Conservation (phyloP, 2,113 vertebrate genomes). For the Phylloscopus whistleri region DNA sequence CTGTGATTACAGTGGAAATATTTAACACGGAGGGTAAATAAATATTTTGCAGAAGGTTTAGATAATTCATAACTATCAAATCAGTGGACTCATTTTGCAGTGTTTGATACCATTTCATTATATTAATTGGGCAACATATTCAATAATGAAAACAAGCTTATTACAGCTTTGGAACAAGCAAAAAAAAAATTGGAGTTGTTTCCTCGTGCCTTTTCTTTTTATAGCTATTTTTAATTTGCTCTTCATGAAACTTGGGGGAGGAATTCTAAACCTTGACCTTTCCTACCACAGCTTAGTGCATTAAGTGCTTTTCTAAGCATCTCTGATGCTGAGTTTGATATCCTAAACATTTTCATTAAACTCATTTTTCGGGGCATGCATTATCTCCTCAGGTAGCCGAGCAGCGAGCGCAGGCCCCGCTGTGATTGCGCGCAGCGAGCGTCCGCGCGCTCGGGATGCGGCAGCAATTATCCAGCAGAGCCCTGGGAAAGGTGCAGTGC, state of each 20-base stretch:
- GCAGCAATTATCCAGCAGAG: not conserved
- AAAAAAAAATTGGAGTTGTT: not conserved
- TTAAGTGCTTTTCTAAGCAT: conserved; percentile 11
- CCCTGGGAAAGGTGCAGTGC: not conserved
- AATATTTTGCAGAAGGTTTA: not conserved
- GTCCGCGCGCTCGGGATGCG: fast-evolving
- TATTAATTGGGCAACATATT: not conserved
- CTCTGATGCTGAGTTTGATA: conserved; percentile 5
- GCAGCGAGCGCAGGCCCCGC: not conserved
- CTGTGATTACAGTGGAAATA: not conserved
- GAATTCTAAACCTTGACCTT: conserved; percentile 2
- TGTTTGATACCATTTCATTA: not conserved
- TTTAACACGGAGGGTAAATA: not conserved
- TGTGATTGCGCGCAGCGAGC: not conserved
- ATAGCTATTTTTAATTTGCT: not conserved
- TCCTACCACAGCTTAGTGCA: not conserved
- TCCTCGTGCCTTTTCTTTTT: not conserved
- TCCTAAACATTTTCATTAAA: conserved; percentile 54
- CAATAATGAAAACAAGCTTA: not conserved
- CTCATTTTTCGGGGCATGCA: not conserved
- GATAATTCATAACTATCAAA: not conserved
- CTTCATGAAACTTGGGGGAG: not conserved
- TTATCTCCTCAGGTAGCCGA: conserved; percentile 44
- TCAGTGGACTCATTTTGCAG: not conserved
- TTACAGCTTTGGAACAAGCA: not conserved